A percentile compares a stretch with the other conserved stretches of the same genome.
phyloP scores from a whole-genome alignment of 2,113 vertebrate species.

The Natator depressus region DNA sequence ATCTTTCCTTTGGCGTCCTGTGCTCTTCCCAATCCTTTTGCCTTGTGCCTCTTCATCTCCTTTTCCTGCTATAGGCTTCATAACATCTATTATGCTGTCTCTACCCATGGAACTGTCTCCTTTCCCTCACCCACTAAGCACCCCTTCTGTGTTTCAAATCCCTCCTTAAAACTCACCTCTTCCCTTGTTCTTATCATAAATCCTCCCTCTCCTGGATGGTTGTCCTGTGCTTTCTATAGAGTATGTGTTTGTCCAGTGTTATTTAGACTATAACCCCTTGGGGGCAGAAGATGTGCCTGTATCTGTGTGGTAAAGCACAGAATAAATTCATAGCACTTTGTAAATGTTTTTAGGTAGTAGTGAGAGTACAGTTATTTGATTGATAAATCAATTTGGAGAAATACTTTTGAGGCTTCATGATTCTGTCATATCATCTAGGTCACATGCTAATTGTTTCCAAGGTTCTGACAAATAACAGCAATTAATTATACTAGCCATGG shows the following conservation, averaged over 20 bases:
- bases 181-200: neutral
- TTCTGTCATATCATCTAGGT: constrained; percentile 67
- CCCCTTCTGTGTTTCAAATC: neutral
- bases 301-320: neutral
- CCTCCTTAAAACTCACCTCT: neutral
- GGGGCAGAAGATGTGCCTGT: neutral
- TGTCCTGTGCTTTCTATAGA: neutral
- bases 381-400: constrained; percentile 73
- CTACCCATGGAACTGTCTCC: neutral
- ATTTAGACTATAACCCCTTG: neutral
- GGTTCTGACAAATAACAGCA: constrained; percentile 68
- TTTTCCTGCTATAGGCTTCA: neutral
- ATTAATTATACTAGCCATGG: constrained; percentile 61
- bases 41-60: neutral
- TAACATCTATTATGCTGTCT: neutral
- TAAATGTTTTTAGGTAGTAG: neutral
- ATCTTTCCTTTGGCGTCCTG: neutral
- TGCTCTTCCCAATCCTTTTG: neutral
- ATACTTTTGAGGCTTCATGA: constrained; percentile 75
- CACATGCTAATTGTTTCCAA: constrained; percentile 75
- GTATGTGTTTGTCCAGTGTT: neutral
- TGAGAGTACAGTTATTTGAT: constrained; percentile 53
- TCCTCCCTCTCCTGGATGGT: neutral
- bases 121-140: neutral
- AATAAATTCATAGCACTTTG: neutral